A percentile compares a stretch with the other conserved stretches of the same genome.
Evolutionary conservation across 1,140 invertebrate species (phyloP).

Genomic region (Sitophilus oryzae): DNA sequence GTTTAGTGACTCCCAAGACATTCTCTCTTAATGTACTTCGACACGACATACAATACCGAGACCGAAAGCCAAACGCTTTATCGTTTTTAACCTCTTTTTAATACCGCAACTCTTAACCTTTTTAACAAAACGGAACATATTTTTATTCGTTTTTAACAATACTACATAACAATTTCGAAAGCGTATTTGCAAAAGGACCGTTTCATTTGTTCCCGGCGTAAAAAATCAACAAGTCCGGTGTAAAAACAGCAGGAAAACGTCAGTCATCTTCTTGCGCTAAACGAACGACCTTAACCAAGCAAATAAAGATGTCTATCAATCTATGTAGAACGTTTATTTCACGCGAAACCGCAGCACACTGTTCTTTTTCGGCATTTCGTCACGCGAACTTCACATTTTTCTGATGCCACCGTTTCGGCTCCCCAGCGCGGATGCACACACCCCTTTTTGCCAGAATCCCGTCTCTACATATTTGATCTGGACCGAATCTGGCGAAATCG

Average conservation of each 20-base stretch:
- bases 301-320: too few species aligned
- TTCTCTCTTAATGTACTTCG: too few species aligned
- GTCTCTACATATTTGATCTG: constrained; percentile 26
- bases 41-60: not conserved
- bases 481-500: constrained; percentile 21
- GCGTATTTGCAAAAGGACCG: not conserved
- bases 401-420: not conserved
- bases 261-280: not conserved
- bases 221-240: not conserved
- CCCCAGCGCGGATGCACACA: constrained; percentile 15
- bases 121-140: too few species aligned
- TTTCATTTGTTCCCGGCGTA: not conserved
- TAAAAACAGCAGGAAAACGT: not conserved
- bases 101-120: too few species aligned
- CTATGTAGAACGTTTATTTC: too few species aligned
- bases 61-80: not conserved
- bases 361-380: too few species aligned
- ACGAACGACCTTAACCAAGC: too few species aligned
- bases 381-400: not conserved
- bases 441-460: constrained; percentile 27
- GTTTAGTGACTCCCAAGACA: constrained; percentile 29
- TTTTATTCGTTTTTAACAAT: too few species aligned
- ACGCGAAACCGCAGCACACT: too few species aligned
- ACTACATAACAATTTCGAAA: too few species aligned
- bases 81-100: constrained; percentile 1